Evolutionary conservation across 2,888 invertebrate species (phyloP), one percentile per base, ranked within the genome.

Genomic region (Pollenia amentaria): DNA sequence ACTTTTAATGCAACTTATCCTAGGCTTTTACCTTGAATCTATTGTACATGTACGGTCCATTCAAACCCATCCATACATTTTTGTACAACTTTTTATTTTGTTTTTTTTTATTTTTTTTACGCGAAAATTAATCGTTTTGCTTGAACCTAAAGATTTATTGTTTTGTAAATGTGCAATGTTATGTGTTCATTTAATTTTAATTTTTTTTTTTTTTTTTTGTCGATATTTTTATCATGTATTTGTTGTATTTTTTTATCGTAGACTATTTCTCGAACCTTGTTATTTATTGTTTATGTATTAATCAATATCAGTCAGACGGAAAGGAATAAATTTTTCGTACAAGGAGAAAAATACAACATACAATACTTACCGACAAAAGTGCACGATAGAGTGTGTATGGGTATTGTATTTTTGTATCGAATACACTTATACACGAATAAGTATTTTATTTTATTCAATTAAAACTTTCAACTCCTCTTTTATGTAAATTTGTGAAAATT

Each of bases 111-210:
- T 80, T 83, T 77, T 69, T 57, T 82, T 79, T 72, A 76, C 81
- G 79, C 83, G 87, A 81, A 87, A 88, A 88, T 88, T 87, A 87
- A 88, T 88, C 76, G 87, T 79, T 87, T 85, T 85, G 67, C 83
- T 81, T 85, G 75, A 83, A 84, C 85, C 76, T 70, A 76, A 87
- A 85, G 83, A 81, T 86, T 86, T 86, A 83, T 86, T 57, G 86
- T 65, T 86, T 83, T 82, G 85, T 86, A 86, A 86, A 86, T 83
- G 69, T 83, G 79, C 78, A 76, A 69, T 83, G 79, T 78, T 76
- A 48, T 82, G 70, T 76, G 82, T 55, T 57, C 57, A 64, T 53
- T 51, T 48, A 40, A 48, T 51, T 75, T 62, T 16, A 48, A 10
- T 57, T 16, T 53, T 51, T 40, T 48, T 75, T 16, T 38, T 51